Percentiles rank a stretch among this genome's conserved stretches.
Conservation (phyloP, 1,140 invertebrate species). For the Drosophila novamexicana region DNA sequence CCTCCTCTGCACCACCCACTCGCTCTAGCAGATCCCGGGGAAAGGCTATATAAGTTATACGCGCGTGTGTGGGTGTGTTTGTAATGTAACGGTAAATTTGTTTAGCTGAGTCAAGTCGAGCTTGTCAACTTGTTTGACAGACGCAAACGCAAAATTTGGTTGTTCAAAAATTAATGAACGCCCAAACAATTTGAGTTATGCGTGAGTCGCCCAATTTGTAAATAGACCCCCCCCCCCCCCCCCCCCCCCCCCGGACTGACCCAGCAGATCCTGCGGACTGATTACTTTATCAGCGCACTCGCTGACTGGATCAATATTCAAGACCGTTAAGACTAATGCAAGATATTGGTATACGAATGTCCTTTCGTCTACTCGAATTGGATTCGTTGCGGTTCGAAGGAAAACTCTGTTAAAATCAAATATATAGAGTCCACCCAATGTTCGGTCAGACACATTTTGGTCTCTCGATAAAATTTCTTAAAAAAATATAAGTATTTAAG, state of each 20-base stretch:
- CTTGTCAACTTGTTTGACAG: slow-evolving; percentile 48
- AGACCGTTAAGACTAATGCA: background rate
- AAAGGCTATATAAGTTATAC: slow-evolving; percentile 45
- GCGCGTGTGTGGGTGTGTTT: slow-evolving; percentile 5
- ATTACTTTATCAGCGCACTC: slow-evolving; percentile 12
- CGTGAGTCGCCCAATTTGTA: slow-evolving; percentile 46
- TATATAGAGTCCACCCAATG: background rate
- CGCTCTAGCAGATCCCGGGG: too few species aligned
- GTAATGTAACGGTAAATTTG: slow-evolving; percentile 34
- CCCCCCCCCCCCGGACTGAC: background rate
- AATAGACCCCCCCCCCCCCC: background rate
- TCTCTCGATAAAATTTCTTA: too few species aligned
- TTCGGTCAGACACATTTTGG: too few species aligned
- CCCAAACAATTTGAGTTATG: slow-evolving; percentile 41
- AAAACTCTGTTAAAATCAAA: background rate
- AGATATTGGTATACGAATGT: background rate
- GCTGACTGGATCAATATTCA: background rate
- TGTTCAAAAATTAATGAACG: slow-evolving; percentile 42
- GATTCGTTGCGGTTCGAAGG: background rate
- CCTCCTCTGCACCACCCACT: too few species aligned
- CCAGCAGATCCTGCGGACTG: background rate
- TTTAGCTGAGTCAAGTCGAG: slow-evolving; percentile 23
- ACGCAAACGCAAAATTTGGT: slow-evolving; percentile 24
- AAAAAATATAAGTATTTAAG: too few species aligned
- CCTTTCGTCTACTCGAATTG: background rate